Base-by-base conservation (phyloP, 2,113 vertebrate species). In the Orycteropus afer region DNA sequence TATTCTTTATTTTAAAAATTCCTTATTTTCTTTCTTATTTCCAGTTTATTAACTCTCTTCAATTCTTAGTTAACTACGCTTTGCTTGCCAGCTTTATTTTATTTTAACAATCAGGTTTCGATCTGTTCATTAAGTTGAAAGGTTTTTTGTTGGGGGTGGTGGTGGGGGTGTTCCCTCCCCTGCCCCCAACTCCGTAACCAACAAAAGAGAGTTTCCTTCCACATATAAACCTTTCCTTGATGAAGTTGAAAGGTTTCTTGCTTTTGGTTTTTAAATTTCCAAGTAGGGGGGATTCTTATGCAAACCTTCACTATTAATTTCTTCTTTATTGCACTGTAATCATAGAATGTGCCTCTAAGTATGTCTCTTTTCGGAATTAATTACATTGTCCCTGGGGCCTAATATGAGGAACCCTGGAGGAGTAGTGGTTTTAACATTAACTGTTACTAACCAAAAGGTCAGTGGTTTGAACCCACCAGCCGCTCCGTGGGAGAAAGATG, bases 231-330 rank as follows among this genome's bases (percentile, higher is more conserved):
- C n/a, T n/a, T n/a, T n/a, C n/a, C n/a, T n/a, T n/a, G n/a, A n/a
- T n/a, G n/a, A n/a, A n/a, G n/a, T n/a, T n/a, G n/a, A n/a, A n/a
- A n/a, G n/a, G 29, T 53, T 67, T 93, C 82, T 94, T 71, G 63
- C 55, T 90, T 86, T 95, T 69, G n/a, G 63, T 71, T 71, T 81
- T 77, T 73, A 78, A 78, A 71, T 73, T 76, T 82, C 37, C 51
- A 86, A 89, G 51, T 74, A 22, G 29, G 67, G 61, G 5, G 40
- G 25, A 86, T 83, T 74, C 34, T 85, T 79, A 55, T 17, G 69
- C 55, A 91, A 79, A 77, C 5, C 65, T 85, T 55, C 74, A 49
- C 47, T 86, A 65, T 86, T 55, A 45, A 23, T 87, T 91, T 91
- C 84, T 86, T 34, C 27, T 34, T 90, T 94, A 69, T 20, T 74